Base-by-base conservation (phyloP, 2,113 vertebrate genomes). In the Pica pica region DNA sequence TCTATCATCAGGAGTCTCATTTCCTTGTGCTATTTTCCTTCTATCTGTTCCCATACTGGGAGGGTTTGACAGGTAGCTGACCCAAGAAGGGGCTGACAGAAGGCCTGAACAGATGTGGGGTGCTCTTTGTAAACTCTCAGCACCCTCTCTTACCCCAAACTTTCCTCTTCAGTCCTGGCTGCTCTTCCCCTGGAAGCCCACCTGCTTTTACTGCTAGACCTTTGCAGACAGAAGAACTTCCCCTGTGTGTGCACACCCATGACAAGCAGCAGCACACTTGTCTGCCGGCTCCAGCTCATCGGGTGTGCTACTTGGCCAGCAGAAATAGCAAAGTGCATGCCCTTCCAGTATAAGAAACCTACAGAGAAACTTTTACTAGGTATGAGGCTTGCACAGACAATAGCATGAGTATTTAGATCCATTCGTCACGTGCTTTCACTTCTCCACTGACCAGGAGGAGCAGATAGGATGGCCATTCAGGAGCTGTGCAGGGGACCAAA, bases 161-260 rank as follows among this genome's bases (percentile, higher is more conserved):
- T 55, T 77, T 80, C 37, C 14, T 77, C 60, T 84, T 70, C 19
- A 20, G 39, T 42, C 52, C 42, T 78, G 39, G 8, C 27, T 78
- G 47, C 10, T 70, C 37, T 41, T 81, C 12, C 10, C 11, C 21
- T 65, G 12, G 35, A 63, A 61, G 41, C 11, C 26, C 60, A 42
- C 20, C 11, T 13, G 18, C 15, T 70, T 37, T 15, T 1, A 1
- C 46, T 37, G 22, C 23, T 57, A 16, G 41, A 18, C 2, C 1
- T 44, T 24, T 47, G 35, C 49, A 69, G 70, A 19, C 27, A 79
- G 41, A 33, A 75, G 41, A 49, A 15, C 16, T 44, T 56, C n/a
- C 56, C 56, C 50, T 39, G 28, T 15, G 49, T 44, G 26, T 3
- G 1, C 1, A 0, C 0, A 2, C 1, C 37, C 26, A 10, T 2